Evolutionary conservation across 2,113 vertebrate genomes (phyloP), one percentile per base, ranked within the genome.

Genomic region (Conger conger): DNA sequence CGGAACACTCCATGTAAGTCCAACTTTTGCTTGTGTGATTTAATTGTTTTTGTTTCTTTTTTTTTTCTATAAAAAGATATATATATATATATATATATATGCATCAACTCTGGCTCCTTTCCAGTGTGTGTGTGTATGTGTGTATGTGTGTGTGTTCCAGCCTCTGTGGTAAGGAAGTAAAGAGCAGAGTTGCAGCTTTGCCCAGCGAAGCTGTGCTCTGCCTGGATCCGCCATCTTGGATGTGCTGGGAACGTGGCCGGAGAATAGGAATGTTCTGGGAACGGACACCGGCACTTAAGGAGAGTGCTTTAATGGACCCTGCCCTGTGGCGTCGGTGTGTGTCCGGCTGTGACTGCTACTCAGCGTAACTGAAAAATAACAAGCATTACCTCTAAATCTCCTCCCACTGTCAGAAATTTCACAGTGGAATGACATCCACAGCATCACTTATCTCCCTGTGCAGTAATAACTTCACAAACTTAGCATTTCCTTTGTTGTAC

Each of bases 11-110:
- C 45, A 73, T 45, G 33, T 81, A 76, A 27, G 53, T 38, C 33
- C n/a, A n/a, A n/a, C 37, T 79, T 42, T 16, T 17, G 54, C 76
- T 40, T 78, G 45, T 76, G 77, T 84, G 42, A 20, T 79, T 84
- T 57, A 20, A n/a, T 84, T 37, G 35, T 79, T 42, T 60, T 79
- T 60, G 60, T 40, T 83, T 83, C 36, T 30, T 53, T 83, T 60
- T 63, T 40, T 83, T 83, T 35, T 76, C 17, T 76, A 83, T 68
- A 80, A 80, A 84, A 42, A 18, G n/a, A n/a, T n/a, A n/a, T n/a
- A n/a, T n/a, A n/a, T n/a, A n/a, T n/a, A n/a, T 79, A 35, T 79
- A 84, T 40, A 20, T 84, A 63, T 63, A 63, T 63, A 63, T 63
- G 57, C 57, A 63, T 20, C 27, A 73, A 30, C 68, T 1, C 27